Base-by-base conservation (phyloP, 2,888 invertebrate species). In the Harmothoe impar region DNA sequence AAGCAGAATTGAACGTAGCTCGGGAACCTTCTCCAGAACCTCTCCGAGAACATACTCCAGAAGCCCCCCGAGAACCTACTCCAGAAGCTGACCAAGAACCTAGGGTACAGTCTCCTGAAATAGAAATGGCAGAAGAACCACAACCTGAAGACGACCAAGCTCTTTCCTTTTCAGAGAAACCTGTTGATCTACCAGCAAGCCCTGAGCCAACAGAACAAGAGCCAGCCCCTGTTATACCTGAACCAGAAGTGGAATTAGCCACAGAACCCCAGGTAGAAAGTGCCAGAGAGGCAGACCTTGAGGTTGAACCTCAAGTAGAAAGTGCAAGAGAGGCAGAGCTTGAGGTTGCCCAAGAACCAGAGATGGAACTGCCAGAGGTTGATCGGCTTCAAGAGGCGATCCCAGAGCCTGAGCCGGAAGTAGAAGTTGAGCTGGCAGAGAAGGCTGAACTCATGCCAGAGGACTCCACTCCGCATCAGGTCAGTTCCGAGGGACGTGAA, bases 91-190 rank as follows among this genome's bases (percentile, higher is more conserved):
- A 15, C 12, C 23, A 25, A 62, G 56, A 54, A 23, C 89, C 89
- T 31, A 1, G n/a, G n/a, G 89, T n/a, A 68, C 89, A 89, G 89
- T 68, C 89, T 35, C 91, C 91, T n/a, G 91, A 91, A 90, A 93
- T 91, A 78, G 90, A 86, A 54, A 78, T 89, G 43, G 85, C 89
- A 35, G 85, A 88, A 81, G 92, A 90, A 23, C 81, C 78, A 15
- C 0, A 51, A 23, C 54, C 90, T 54, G 90, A 90, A 54, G 54
- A 72, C 15, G 35, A 90, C 17, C 78, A 43, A 20, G 23, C 20
- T 43, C 68, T 33, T 0, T 12, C 77, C 1, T 29, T 31, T 25
- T 0, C 10, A 35, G 33, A 78, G 68, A 35, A 23, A 52, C 20
- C 77, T 33, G 89, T 51, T 10, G 77, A 25, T 12, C 12, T 29